Conservation (phyloP, 2,888 invertebrate species). For the Phragmatobia fuliginosa region DNA sequence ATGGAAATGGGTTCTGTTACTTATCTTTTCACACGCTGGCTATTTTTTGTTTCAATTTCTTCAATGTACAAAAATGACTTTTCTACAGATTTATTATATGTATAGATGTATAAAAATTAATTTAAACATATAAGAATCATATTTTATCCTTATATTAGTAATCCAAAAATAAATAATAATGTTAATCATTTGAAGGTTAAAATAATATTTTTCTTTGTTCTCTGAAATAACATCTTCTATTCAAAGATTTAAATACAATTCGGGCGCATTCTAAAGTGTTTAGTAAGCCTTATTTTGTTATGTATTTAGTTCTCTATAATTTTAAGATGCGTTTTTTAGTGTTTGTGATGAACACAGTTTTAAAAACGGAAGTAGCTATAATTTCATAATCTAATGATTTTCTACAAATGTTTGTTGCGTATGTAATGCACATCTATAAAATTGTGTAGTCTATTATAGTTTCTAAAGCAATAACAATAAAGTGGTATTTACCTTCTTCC, state of each 20-base stretch:
- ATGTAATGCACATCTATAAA: neutral
- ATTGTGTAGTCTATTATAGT: neutral
- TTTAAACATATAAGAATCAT: too few species aligned
- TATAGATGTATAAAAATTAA: neutral
- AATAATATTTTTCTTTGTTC: neutral
- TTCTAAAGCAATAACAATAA: constrained; percentile 9
- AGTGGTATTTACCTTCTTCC: constrained; percentile 1
- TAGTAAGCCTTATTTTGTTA: neutral
- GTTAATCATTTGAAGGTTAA: neutral
- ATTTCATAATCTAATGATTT: constrained; percentile 2
- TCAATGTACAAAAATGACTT: too few species aligned
- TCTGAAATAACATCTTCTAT: neutral
- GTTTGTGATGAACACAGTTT: neutral
- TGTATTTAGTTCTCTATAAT: neutral
- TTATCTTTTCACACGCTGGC: too few species aligned
- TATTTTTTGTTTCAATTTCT: too few species aligned
- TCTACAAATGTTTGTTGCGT: neutral
- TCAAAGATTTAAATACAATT: neutral
- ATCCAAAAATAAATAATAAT: neutral
- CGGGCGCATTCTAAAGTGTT: neutral
- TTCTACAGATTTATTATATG: too few species aligned
- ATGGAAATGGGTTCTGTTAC: too few species aligned
- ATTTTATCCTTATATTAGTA: neutral
- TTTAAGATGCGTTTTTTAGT: neutral
- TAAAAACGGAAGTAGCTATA: neutral